These are phyloP conservation scores for Agriopis leucophaearia DNA, from an alignment of 2,888 invertebrate genomes.

Conservation along the genomic window DNA sequence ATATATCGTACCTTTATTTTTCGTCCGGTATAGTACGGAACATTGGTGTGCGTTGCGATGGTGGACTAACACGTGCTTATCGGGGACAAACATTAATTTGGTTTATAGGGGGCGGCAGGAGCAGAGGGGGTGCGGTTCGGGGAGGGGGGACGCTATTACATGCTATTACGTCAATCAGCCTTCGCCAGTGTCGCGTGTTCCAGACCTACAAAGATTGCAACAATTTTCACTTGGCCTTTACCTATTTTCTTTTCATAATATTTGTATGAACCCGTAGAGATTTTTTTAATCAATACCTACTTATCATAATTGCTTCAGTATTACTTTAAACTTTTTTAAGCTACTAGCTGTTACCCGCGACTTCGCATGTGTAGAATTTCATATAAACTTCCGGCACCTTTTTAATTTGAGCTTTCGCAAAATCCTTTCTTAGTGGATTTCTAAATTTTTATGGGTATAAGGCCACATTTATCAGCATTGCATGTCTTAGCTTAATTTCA, in stretches of 20 bases:
- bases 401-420: too few species aligned
- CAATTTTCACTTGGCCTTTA: slow-evolving; percentile 2
- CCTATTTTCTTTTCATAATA: background rate
- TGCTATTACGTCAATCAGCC: slow-evolving; percentile 72
- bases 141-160: slow-evolving; percentile 51
- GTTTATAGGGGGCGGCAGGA: slow-evolving; percentile 71
- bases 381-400: too few species aligned
- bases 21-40: background rate
- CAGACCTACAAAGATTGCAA: slow-evolving; percentile 43
- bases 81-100: slow-evolving; percentile 77
- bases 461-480: too few species aligned
- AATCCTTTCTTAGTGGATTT: too few species aligned
- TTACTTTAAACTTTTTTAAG: too few species aligned
- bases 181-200: slow-evolving; percentile 57
- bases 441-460: too few species aligned
- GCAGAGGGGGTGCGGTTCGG: slow-evolving; percentile 26
- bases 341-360: too few species aligned
- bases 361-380: too few species aligned
- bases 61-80: slow-evolving; percentile 61
- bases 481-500: too few species aligned
- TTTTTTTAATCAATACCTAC: too few species aligned
- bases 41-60: slow-evolving; percentile 36
- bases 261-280: background rate
- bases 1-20: background rate
- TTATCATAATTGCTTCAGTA: too few species aligned